These are phyloP conservation scores for Micrasema minimum DNA, from an alignment of 1,140 invertebrate genomes.

Conservation along the genomic window DNA sequence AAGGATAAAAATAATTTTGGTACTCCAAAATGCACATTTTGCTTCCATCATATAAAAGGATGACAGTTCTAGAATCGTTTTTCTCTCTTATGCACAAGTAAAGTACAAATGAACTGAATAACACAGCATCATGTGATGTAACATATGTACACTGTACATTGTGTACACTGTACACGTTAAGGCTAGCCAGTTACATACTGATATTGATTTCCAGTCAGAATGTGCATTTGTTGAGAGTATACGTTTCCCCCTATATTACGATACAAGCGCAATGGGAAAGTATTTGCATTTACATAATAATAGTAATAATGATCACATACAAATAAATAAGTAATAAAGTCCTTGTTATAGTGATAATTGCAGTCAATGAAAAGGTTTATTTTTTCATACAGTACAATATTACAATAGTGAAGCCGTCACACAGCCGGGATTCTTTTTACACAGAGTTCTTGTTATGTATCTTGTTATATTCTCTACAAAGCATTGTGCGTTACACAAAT, in stretches of 20 bases:
- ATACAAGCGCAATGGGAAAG: conserved; percentile 4
- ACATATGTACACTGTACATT: too few relatives aligned
- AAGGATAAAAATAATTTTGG: conserved; percentile 30
- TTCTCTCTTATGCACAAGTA: conserved; percentile 2
- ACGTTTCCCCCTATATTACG: background rate
- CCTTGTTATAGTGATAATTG: conserved; percentile 47
- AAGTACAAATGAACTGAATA: too few relatives aligned
- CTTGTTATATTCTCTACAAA: conserved; percentile 50
- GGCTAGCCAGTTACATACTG: too few relatives aligned
- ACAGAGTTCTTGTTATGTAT: conserved; percentile 51
- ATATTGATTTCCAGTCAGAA: background rate
- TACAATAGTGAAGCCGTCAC: conserved; percentile 49
- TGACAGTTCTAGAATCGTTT: background rate
- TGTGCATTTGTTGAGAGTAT: conserved; percentile 2
- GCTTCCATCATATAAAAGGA: background rate
- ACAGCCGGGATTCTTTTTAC: conserved; percentile 52
- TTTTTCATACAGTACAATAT: conserved; percentile 54
- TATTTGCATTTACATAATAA: conserved; percentile 31
- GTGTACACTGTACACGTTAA: too few relatives aligned
- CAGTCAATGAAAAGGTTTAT: conserved; percentile 50
- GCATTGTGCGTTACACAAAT: conserved; percentile 52
- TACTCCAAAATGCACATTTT: conserved; percentile 41
- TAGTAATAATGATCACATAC: conserved; percentile 40
- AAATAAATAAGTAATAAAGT: conserved; percentile 40
- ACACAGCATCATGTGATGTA: too few relatives aligned